These are phyloP conservation scores for Drosophila kohkoa DNA, from an alignment of 1,140 invertebrate genomes.

Conservation along the genomic window DNA sequence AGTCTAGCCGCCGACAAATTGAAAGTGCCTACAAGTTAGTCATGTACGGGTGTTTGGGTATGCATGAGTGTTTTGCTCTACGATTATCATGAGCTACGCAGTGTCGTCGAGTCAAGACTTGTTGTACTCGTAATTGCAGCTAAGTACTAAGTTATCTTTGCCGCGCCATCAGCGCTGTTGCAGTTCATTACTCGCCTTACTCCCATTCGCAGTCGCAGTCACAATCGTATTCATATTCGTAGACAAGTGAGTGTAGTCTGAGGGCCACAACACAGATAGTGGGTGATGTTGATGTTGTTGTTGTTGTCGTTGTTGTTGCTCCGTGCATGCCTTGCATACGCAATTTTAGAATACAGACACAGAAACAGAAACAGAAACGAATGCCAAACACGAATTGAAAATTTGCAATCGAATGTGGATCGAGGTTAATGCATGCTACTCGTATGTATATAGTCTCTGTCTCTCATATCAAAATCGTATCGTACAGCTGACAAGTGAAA, in stretches of 20 bases:
- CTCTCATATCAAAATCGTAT: too few relatives aligned
- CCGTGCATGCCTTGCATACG: slow-evolving; percentile 53
- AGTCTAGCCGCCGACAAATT: neutral
- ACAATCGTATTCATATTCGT: neutral
- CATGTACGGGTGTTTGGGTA: neutral
- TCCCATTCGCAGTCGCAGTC: slow-evolving; percentile 5
- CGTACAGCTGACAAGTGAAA: slow-evolving; percentile 61
- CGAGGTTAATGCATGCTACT: slow-evolving; percentile 63
- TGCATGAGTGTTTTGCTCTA: neutral
- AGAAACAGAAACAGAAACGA: slow-evolving; percentile 17
- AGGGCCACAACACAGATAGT: slow-evolving; percentile 36
- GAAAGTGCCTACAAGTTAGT: neutral
- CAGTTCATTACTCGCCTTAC: slow-evolving; percentile 24
- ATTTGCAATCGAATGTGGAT: slow-evolving; percentile 70
- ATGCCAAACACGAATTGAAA: slow-evolving; percentile 36
- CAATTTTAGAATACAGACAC: slow-evolving; percentile 59
- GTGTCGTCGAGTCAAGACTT: neutral
- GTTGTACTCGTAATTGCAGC: slow-evolving; percentile 15
- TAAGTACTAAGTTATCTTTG: slow-evolving; percentile 24
- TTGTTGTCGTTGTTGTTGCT: neutral
- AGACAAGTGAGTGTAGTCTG: neutral
- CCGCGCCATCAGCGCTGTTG: slow-evolving; percentile 17
- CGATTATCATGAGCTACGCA: neutral
- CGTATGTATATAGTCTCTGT: slow-evolving; percentile 13
- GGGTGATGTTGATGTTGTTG: slow-evolving; percentile 36